Evolutionary conservation across 2,113 vertebrate species (phyloP).

Genomic region (Microtus montanus): DNA sequence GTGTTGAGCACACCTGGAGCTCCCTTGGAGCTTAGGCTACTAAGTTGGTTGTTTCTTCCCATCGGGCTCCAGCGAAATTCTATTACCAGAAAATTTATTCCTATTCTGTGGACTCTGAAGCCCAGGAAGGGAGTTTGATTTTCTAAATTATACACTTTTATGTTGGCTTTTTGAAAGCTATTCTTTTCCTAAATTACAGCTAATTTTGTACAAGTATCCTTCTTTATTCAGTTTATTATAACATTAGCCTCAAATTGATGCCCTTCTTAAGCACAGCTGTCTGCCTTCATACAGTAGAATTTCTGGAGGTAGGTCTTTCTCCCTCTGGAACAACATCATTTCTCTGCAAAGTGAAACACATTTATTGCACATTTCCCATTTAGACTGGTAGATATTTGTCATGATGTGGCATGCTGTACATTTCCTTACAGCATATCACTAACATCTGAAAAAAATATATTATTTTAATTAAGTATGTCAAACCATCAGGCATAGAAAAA

Average conservation of each 20-base stretch:
- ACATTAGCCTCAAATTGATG: slow-evolving; percentile 12
- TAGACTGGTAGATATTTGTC: slow-evolving; percentile 34
- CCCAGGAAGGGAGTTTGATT: slow-evolving; percentile 29
- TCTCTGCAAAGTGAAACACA: slow-evolving; percentile 22
- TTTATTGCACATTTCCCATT: slow-evolving; percentile 47
- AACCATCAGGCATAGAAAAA: slow-evolving; percentile 51
- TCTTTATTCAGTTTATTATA: slow-evolving; percentile 43
- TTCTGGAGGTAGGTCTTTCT: neutral
- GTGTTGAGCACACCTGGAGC: neutral
- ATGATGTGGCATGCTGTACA: neutral
- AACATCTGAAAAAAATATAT: slow-evolving; percentile 57
- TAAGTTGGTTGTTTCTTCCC: neutral
- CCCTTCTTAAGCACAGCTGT: slow-evolving; percentile 34
- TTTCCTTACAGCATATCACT: slow-evolving; percentile 37
- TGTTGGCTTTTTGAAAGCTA: slow-evolving; percentile 33
- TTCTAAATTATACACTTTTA: slow-evolving; percentile 47
- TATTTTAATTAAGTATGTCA: slow-evolving; percentile 63
- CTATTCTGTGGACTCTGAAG: slow-evolving; percentile 39
- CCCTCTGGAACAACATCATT: neutral
- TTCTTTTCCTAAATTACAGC: neutral
- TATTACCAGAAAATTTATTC: slow-evolving; percentile 45
- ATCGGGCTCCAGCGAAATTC: neutral
- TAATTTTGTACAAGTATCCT: slow-evolving; percentile 47
- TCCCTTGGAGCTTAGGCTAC: neutral
- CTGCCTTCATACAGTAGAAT: slow-evolving; percentile 33